Percentiles rank a stretch among this genome's conserved stretches.
Evolutionary conservation across 2,113 vertebrate species (phyloP).

Genomic region (Typhlomys cinereus): DNA sequence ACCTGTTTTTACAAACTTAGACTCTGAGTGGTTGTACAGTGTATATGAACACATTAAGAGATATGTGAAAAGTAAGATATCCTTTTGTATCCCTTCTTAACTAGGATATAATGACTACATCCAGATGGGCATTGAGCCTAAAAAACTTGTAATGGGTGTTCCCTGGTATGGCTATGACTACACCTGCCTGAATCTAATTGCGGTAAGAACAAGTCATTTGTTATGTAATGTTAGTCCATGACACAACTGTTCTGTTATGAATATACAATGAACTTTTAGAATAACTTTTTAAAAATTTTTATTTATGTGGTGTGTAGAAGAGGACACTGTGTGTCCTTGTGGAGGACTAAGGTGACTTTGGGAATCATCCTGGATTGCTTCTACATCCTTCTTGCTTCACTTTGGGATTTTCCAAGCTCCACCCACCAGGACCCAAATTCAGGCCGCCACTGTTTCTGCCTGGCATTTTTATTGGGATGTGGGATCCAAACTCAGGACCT

Average conservation of each 20-base stretch:
- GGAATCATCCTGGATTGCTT: too few species aligned
- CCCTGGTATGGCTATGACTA: constrained; percentile 99
- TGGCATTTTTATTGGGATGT: too few species aligned
- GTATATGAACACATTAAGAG: constrained; percentile 39
- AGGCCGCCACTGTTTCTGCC: too few species aligned
- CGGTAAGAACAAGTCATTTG: constrained; percentile 84
- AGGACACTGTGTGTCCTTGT: too few species aligned
- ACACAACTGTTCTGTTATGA: not conserved
- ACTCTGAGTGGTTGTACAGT: not conserved
- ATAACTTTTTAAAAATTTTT: too few species aligned
- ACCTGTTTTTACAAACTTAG: constrained; percentile 21
- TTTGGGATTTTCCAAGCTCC: too few species aligned
- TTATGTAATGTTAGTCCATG: not conserved
- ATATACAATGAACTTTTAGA: not conserved
- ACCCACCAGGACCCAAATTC: too few species aligned
- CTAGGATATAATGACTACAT: constrained; percentile 93
- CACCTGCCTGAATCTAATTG: constrained; percentile 88
- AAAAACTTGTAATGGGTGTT: constrained; percentile 96
- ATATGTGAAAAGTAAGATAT: constrained; percentile 38
- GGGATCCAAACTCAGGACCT: too few species aligned
- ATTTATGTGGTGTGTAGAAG: too few species aligned
- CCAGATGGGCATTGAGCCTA: constrained; percentile 88
- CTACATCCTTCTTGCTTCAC: too few species aligned
- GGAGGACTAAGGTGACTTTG: too few species aligned
- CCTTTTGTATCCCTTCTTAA: constrained; percentile 63